These are phyloP conservation scores for Cyclargus thomasi DNA, from an alignment of 1,140 invertebrate species.

Conservation along the genomic window DNA sequence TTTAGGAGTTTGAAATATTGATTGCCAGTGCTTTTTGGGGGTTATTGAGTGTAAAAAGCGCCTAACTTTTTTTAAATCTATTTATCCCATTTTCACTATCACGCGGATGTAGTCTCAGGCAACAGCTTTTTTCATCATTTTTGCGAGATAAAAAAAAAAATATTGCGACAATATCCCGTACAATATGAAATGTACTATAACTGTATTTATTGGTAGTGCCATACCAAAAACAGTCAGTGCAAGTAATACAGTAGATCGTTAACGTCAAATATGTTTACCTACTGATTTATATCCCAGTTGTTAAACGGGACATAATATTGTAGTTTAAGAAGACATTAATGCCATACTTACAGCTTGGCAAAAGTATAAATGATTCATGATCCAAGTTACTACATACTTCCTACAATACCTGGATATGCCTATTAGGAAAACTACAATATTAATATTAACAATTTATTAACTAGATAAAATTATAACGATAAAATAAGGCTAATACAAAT, in stretches of 20 bases:
- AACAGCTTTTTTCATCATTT: too few species aligned
- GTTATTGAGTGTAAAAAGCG: too few species aligned
- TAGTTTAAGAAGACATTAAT: conserved; percentile 3
- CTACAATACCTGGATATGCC: background rate
- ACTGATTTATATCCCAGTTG: background rate
- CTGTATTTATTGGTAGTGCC: background rate
- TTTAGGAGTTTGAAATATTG: too few species aligned
- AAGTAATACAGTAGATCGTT: background rate
- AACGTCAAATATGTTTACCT: background rate
- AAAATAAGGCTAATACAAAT: background rate
- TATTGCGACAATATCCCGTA: too few species aligned
- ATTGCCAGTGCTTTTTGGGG: too few species aligned
- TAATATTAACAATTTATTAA: background rate
- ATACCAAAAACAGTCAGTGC: background rate
- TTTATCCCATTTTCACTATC: too few species aligned
- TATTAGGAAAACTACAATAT: background rate
- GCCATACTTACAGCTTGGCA: background rate
- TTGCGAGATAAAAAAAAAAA: too few species aligned
- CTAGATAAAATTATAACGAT: background rate
- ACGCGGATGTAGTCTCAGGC: too few species aligned
- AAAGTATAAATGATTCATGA: conserved; percentile 1
- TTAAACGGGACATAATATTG: background rate
- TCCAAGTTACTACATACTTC: background rate
- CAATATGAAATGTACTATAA: background rate
- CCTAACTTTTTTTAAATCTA: too few species aligned